Evolutionary conservation across 2,888 invertebrate genomes (phyloP), one percentile per base, ranked within the genome.

Genomic region (Embidobia sp.): DNA sequence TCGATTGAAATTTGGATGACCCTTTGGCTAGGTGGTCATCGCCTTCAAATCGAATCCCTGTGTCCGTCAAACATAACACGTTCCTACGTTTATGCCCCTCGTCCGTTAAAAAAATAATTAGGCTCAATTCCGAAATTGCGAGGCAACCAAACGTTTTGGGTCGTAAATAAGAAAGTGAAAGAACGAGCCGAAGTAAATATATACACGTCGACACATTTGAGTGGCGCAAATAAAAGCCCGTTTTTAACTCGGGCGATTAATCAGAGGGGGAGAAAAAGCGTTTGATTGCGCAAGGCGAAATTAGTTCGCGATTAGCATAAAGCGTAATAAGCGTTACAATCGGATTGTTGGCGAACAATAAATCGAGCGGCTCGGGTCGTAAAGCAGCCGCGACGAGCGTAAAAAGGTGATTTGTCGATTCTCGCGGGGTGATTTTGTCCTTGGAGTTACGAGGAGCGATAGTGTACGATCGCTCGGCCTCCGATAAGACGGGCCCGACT

Each of bases 321-420:
- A 64, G 27, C 49, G 53, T 63, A 63, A 63, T 48, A 63, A 53
- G 37, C 53, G 53, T 72, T 53, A 48, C 72, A 53, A 63, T 57
- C 44, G 29, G 29, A 66, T 74, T 74, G 66, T 66, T 53, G 15
- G 51, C 18, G 59, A 57, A 35, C 49, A 42, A 66, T 59, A 74
- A 74, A 74, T 74, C 37, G 26, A 51, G 11, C 15, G 16, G 35
- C 31, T 29, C 37, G 51, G 31, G 42, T 46, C 37, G 69, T 75
- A 51, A 53, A 69, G 27, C 15, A 13, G 42, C 35, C n/a, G 42
- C 53, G 57, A 42, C 44, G 49, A n/a, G 35, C n/a, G 66, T 74
- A 70, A 78, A 78, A 78, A 69, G 69, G 67, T 77, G 72, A 79
- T 79, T 80, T 78, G 78, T 80, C 69, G 73, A 72, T 69, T 46